Base-by-base conservation (phyloP, 2,888 invertebrate species). In the Sipha maydis region DNA sequence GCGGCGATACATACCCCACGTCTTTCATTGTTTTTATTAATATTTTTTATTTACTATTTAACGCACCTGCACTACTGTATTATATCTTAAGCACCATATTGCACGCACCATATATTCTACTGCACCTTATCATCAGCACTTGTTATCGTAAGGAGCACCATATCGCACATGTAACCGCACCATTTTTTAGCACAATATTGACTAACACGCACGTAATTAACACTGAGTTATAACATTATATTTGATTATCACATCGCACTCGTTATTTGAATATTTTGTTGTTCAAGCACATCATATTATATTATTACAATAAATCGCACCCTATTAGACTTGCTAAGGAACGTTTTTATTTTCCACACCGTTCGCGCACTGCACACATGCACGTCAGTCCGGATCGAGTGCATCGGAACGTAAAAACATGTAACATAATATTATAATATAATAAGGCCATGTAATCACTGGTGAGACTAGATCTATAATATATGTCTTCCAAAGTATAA, bases 251-350 rank as follows among this genome's bases (percentile, higher is more conserved):
- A 67, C 28, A 54, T 34, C 56, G 79, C 79, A 79, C 79, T 79
- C 79, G 79, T 79, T 79, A 75, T 75, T 7, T n/a, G n/a, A 8
- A 67, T 28, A 67, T n/a, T 34, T 4, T 28, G 31, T 73, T 7
- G 28, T 73, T 71, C 61, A 17, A n/a, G 61, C 84, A 77, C 79
- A 25, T 14, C 34, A 34, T 4, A 34, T 34, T 48, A 3, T 48
- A 48, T 1, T 48, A 14, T 48, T 14, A 48, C 14, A 2, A 14
- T 48, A 14, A 14, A 48, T 71, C 67, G 41, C 77, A 77, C 67
- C 38, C 67, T 28, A 31, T 77, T 85, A 76, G 77, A 77, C 9
- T 41, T 54, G 48, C 78, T 85, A 85, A 78, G 76, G 3, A 48
- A 77, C 67, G 61, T n/a, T 77, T 54, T 31, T 73, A 14, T 34